Evolutionary conservation across 2,888 invertebrate species (phyloP).

Genomic region (Neria commutata): DNA sequence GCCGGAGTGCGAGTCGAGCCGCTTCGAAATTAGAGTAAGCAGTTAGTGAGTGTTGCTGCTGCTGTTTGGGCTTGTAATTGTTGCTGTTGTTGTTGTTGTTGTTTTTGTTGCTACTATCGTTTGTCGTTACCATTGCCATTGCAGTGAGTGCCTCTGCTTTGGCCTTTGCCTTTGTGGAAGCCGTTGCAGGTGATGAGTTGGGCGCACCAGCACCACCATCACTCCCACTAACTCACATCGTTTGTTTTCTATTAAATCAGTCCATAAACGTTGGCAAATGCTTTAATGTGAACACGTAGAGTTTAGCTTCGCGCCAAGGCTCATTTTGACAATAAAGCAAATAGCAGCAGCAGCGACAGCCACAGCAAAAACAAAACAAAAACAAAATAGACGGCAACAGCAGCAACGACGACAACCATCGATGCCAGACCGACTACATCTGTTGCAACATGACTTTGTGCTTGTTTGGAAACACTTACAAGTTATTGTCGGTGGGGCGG

Average conservation of each 20-base stretch:
- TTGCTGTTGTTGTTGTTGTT: slow-evolving; percentile 14
- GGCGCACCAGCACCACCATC: too few relatives aligned
- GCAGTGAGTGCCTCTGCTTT: slow-evolving; percentile 1
- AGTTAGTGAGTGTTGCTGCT: slow-evolving; percentile 45
- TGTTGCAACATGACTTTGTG: slow-evolving; percentile 55
- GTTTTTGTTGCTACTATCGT: slow-evolving; percentile 18
- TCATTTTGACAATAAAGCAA: slow-evolving; percentile 31
- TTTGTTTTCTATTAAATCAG: slow-evolving; percentile 54
- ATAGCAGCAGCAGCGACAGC: slow-evolving; percentile 26
- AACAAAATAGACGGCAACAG: slow-evolving; percentile 8
- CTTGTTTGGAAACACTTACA: slow-evolving; percentile 49
- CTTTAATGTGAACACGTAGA: slow-evolving; percentile 52
- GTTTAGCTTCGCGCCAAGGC: slow-evolving; percentile 40
- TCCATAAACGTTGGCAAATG: slow-evolving; percentile 57
- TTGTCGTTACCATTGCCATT: slow-evolving; percentile 21
- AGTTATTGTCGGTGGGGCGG: slow-evolving; percentile 45
- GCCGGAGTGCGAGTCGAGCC: slow-evolving; percentile 9
- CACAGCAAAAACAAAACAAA: slow-evolving; percentile 41
- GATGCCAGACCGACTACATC: slow-evolving; percentile 46
- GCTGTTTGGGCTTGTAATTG: slow-evolving; percentile 33
- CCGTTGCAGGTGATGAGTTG: too few relatives aligned
- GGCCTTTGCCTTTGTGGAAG: not conserved
- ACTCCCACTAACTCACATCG: slow-evolving; percentile 35
- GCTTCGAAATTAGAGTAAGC: too few relatives aligned
- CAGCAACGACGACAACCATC: slow-evolving; percentile 21